These are phyloP conservation scores for Sinodicranocentrus sp. DNA, from an alignment of 2,888 invertebrate species.

Conservation along the genomic window DNA sequence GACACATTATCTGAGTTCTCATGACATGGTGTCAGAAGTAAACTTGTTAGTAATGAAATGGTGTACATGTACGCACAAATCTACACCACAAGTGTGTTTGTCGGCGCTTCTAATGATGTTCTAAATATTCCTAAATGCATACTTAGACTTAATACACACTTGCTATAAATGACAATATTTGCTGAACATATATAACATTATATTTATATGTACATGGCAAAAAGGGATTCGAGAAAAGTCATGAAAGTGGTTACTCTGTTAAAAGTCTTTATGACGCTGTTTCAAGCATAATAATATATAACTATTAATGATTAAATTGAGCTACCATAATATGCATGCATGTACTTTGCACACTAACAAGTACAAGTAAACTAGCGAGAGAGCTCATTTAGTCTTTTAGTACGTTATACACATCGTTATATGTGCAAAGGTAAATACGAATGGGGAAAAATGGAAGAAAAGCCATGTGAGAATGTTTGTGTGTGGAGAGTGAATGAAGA, in stretches of 20 bases:
- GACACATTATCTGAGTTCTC: too few relatives aligned
- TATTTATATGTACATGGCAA: neutral
- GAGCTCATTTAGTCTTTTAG: neutral
- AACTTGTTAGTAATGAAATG: too few relatives aligned
- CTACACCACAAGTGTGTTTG: neutral
- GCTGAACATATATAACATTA: neutral
- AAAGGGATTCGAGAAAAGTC: too few relatives aligned
- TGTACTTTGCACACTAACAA: neutral
- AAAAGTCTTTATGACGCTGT: neutral
- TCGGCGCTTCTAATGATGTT: too few relatives aligned
- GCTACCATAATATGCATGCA: neutral
- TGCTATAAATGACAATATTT: neutral
- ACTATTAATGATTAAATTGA: neutral
- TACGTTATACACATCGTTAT: neutral
- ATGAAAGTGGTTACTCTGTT: too few relatives aligned
- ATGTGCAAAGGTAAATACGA: neutral
- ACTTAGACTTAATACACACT: too few relatives aligned
- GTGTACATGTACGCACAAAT: too few relatives aligned
- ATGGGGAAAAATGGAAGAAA: constrained; percentile 18
- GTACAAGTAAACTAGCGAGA: neutral
- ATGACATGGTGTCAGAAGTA: neutral
- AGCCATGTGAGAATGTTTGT: constrained; percentile 47
- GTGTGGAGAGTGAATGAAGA: constrained; percentile 24
- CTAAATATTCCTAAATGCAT: too few relatives aligned
- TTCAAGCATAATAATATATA: neutral